A percentile compares a stretch with the other conserved stretches of the same genome.
These are phyloP conservation scores for Cosmopolites sordidus DNA, from an alignment of 2,888 invertebrate species.

Conservation along the genomic window DNA sequence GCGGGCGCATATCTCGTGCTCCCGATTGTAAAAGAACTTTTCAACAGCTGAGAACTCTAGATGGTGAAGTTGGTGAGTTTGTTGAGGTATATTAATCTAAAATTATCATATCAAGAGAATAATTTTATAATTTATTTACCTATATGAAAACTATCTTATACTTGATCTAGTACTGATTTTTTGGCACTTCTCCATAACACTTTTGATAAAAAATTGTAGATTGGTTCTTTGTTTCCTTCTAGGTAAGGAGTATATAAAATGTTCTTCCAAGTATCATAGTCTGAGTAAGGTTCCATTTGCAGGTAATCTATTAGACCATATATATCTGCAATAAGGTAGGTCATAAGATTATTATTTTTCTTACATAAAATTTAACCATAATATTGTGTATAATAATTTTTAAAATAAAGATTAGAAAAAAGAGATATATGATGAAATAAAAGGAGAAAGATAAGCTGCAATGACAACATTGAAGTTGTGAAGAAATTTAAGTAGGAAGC, in stretches of 20 bases:
- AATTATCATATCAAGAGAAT: too few relatives aligned
- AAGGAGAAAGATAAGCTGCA: too few relatives aligned
- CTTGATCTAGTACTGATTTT: constrained; percentile 61
- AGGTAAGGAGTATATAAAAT: constrained; percentile 53
- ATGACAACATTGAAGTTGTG: too few relatives aligned
- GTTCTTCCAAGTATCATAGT: constrained; percentile 52
- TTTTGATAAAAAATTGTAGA: constrained; percentile 53
- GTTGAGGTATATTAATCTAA: constrained; percentile 61
- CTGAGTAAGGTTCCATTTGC: constrained; percentile 55
- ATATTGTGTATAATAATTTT: too few relatives aligned
- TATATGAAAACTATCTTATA: constrained; percentile 30
- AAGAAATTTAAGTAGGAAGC: too few relatives aligned
- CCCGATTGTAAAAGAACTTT: constrained; percentile 65
- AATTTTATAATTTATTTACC: neutral
- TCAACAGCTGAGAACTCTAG: constrained; percentile 68
- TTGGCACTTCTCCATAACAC: constrained; percentile 70
- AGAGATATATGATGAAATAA: too few relatives aligned
- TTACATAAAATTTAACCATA: too few relatives aligned
- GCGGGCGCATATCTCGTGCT: constrained; percentile 52
- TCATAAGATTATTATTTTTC: too few relatives aligned
- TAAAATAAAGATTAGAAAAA: too few relatives aligned
- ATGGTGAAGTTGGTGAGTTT: constrained; percentile 56
- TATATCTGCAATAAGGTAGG: constrained; percentile 46
- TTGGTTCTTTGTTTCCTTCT: constrained; percentile 46
- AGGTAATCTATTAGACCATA: constrained; percentile 59